Conservation (phyloP, 2,888 invertebrate genomes). For the Exephanes ischioxanthus region DNA sequence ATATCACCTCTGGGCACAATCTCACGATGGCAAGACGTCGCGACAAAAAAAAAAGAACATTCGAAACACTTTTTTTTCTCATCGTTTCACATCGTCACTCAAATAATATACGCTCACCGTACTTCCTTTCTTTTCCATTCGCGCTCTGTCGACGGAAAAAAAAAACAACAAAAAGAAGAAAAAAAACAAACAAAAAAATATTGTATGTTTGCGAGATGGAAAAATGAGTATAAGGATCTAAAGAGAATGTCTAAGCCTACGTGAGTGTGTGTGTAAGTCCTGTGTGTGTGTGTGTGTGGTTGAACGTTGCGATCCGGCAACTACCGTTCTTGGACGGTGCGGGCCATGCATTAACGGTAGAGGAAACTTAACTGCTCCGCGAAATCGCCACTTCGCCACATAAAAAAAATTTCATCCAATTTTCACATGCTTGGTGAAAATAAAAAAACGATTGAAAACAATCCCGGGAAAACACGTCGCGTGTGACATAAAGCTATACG, state of each 20-base stretch:
- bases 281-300: slow-evolving; percentile 29
- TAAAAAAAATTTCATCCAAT: not conserved
- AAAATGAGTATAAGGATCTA: slow-evolving; percentile 71
- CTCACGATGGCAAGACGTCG: slow-evolving; percentile 85
- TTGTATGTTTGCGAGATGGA: slow-evolving; percentile 41
- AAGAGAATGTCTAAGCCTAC: slow-evolving; percentile 76
- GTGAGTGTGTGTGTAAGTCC: slow-evolving; percentile 54
- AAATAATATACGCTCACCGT: slow-evolving; percentile 52
- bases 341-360: slow-evolving; percentile 55
- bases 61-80: slow-evolving; percentile 64
- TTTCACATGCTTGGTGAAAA: not conserved
- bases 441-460: not conserved
- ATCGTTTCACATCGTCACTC: slow-evolving; percentile 47
- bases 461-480: not conserved
- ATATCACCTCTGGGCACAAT: slow-evolving; percentile 85
- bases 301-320: slow-evolving; percentile 29
- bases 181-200: slow-evolving; percentile 47
- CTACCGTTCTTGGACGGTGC: slow-evolving; percentile 47
- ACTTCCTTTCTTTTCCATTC: slow-evolving; percentile 40
- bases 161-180: slow-evolving; percentile 35
- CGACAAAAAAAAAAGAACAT: slow-evolving; percentile 76
- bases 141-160: not conserved
- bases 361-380: slow-evolving; percentile 36
- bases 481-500: not conserved
- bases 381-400: slow-evolving; percentile 29